Evolutionary conservation across 2,888 invertebrate genomes (phyloP).

Genomic region (Abrostola triplasia): DNA sequence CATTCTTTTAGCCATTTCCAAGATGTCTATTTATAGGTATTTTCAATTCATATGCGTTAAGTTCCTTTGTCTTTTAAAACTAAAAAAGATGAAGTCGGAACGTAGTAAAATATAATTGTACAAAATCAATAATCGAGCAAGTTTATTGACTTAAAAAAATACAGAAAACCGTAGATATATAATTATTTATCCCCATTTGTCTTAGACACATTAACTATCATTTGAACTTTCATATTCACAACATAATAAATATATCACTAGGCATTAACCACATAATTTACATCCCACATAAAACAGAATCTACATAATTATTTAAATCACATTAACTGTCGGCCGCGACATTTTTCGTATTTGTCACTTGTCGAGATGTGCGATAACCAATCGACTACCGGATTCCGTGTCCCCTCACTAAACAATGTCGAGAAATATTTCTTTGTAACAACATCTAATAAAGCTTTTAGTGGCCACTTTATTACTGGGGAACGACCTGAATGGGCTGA

Average conservation of each 20-base stretch:
- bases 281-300: slow-evolving; percentile 55
- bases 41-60: too few species aligned
- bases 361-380: slow-evolving; percentile 62
- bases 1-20: too few species aligned
- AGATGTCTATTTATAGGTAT: too few species aligned
- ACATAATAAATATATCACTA: slow-evolving; percentile 16
- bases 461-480: slow-evolving; percentile 54
- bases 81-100: too few species aligned
- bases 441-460: slow-evolving; percentile 67
- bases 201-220: neutral
- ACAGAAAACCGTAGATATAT: neutral
- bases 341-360: slow-evolving; percentile 67
- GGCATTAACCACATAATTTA: slow-evolving; percentile 44
- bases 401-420: slow-evolving; percentile 58
- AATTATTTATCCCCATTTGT: neutral
- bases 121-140: too few species aligned
- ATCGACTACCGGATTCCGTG: slow-evolving; percentile 69
- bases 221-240: neutral
- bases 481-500: slow-evolving; percentile 49
- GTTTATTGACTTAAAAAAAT: too few species aligned
- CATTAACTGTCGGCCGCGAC: slow-evolving; percentile 51
- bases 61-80: too few species aligned
- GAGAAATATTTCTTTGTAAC: slow-evolving; percentile 57
- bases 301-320: slow-evolving; percentile 53
- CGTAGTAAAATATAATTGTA: too few species aligned